phyloP scores from a whole-genome alignment of 2,888 invertebrate genomes.

The Epistrophe eligans region DNA sequence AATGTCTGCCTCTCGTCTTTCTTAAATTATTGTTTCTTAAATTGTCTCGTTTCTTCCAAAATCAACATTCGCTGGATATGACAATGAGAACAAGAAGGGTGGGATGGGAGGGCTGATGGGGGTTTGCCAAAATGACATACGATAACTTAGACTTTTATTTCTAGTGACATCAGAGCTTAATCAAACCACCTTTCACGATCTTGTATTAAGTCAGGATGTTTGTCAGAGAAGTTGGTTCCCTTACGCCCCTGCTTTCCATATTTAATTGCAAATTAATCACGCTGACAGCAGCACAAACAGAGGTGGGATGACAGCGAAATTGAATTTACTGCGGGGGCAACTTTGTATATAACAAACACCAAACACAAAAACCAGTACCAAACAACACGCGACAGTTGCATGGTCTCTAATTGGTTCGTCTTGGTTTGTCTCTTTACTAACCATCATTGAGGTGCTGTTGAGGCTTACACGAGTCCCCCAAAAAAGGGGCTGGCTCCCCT shows the following conservation, averaged over 20 bases:
- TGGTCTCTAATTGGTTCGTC: slow-evolving; percentile 66
- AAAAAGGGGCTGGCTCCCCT: slow-evolving; percentile 37
- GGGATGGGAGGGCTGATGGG: not conserved
- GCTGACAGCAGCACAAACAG: slow-evolving; percentile 44
- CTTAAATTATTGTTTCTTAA: not conserved
- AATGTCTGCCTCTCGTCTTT: not conserved
- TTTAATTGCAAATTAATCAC: slow-evolving; percentile 72
- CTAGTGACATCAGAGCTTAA: slow-evolving; percentile 61
- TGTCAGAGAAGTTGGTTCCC: slow-evolving; percentile 15
- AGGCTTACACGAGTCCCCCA: slow-evolving; percentile 26
- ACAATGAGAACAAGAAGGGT: not conserved
- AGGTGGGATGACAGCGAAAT: slow-evolving; percentile 54
- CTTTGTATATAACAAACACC: too few relatives aligned
- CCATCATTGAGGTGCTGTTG: slow-evolving; percentile 11
- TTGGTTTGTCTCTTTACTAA: slow-evolving; percentile 50
- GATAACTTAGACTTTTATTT: slow-evolving; percentile 21
- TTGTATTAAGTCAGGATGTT: slow-evolving; percentile 38
- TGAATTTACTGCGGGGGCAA: slow-evolving; percentile 55
- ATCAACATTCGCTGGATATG: not conserved
- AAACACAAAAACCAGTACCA: slow-evolving; percentile 33
- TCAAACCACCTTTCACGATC: slow-evolving; percentile 50
- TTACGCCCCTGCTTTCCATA: slow-evolving; percentile 47
- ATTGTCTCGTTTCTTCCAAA: not conserved
- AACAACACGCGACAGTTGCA: slow-evolving; percentile 63
- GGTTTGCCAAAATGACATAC: slow-evolving; percentile 19